Conservation (phyloP, 2,113 vertebrate species). For the Notiomystis cincta region DNA sequence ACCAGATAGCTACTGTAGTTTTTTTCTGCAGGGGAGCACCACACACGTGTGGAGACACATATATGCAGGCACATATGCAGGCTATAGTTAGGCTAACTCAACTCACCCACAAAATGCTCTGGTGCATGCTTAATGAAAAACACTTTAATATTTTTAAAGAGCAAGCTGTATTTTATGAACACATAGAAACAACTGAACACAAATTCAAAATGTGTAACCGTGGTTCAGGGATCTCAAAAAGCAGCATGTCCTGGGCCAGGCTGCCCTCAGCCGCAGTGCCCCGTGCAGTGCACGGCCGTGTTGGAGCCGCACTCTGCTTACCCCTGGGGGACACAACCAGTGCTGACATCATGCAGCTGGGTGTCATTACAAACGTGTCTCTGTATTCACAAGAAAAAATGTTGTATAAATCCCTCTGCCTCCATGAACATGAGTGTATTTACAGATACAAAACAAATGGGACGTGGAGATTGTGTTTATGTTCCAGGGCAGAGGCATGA, state of each 20-base stretch:
- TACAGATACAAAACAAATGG: not conserved
- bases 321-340: not conserved
- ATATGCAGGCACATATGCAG: fast-evolving
- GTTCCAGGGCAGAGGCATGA: not conserved
- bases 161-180: not conserved
- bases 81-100: not conserved
- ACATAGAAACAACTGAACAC: not conserved
- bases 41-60: not conserved
- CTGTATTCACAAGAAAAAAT: not conserved
- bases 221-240: not conserved
- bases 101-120: not conserved
- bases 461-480: not conserved
- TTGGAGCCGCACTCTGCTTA: not conserved
- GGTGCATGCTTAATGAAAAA: not conserved
- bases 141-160: not conserved
- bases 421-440: not conserved
- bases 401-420: not conserved
- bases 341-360: not conserved
- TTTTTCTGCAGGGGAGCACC: not conserved
- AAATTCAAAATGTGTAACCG: not conserved
- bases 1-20: not conserved
- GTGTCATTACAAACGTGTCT: fast-evolving
- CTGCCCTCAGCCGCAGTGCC: not conserved
- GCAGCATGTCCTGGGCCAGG: not conserved
- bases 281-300: fast-evolving